phyloP scores from a whole-genome alignment of 2,888 invertebrate species.

The Heliconius charithonia region DNA sequence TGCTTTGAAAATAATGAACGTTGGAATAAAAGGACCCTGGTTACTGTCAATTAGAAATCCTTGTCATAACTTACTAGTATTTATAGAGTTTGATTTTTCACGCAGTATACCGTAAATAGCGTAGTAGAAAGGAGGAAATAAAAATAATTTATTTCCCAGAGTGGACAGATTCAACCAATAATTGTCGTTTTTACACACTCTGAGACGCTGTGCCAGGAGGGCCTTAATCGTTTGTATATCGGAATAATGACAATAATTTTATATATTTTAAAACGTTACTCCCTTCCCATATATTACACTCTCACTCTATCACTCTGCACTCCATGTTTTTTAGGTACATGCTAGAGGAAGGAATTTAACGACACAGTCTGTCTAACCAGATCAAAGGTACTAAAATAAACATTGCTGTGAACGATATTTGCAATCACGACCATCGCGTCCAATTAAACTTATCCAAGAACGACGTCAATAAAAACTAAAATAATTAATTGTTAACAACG shows the following conservation, averaged over 20 bases:
- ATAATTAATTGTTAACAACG: neutral
- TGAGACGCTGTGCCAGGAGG: no score
- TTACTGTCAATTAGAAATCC: no score
- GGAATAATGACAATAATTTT: neutral
- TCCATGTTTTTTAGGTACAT: neutral
- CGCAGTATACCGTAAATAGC: neutral
- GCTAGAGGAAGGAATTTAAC: neutral
- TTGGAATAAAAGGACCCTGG: no score
- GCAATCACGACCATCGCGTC: neutral
- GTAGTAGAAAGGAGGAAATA: neutral
- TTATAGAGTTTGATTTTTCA: neutral
- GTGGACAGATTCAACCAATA: neutral
- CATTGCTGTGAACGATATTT: neutral
- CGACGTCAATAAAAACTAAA: conserved; percentile 1
- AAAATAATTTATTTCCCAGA: neutral
- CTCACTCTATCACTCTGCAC: neutral
- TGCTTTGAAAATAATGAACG: neutral
- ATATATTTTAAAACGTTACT: neutral
- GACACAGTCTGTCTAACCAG: neutral
- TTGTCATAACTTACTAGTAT: neutral
- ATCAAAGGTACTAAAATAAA: neutral
- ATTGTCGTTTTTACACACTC: neutral
- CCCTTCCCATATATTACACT: neutral
- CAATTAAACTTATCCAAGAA: neutral
- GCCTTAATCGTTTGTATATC: no score